Conservation (phyloP, 2,888 invertebrate genomes). For the Lathronympha strigana region DNA sequence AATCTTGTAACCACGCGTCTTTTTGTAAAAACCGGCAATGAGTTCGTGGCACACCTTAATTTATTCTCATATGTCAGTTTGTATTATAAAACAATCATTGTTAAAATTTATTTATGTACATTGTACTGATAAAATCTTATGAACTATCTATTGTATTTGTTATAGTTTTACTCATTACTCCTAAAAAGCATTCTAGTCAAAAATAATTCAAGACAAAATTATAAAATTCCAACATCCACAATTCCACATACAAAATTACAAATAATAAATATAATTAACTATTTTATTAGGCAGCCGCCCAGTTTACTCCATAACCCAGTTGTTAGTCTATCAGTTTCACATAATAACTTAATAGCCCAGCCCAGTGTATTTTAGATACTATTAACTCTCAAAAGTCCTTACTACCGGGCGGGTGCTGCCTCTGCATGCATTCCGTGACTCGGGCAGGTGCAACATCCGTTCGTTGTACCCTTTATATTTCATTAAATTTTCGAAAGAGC, state of each 20-base stretch:
- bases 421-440: no score
- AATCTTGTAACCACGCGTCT: constrained; percentile 21
- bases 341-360: no score
- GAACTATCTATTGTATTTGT: constrained; percentile 33
- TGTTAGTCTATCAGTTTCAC: no score
- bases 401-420: no score
- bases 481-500: no score
- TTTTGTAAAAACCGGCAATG: constrained; percentile 37
- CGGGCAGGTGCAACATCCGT: no score
- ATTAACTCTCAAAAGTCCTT: no score
- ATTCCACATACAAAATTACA: constrained; percentile 43
- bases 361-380: no score
- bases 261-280: constrained; percentile 45
- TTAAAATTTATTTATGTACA: constrained; percentile 71
- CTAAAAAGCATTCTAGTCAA: constrained; percentile 21
- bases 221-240: background rate
- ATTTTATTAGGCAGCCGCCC: no score
- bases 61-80: constrained; percentile 53
- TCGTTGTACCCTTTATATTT: no score
- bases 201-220: constrained; percentile 14
- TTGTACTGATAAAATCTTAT: constrained; percentile 63
- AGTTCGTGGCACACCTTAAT: constrained; percentile 58
- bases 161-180: constrained; percentile 26
- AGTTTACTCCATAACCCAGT: no score
- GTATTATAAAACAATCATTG: constrained; percentile 42